Evolutionary conservation across 2,113 vertebrate genomes (phyloP), one percentile per base, ranked within the genome.

Genomic region (Aegotheles bennettii): DNA sequence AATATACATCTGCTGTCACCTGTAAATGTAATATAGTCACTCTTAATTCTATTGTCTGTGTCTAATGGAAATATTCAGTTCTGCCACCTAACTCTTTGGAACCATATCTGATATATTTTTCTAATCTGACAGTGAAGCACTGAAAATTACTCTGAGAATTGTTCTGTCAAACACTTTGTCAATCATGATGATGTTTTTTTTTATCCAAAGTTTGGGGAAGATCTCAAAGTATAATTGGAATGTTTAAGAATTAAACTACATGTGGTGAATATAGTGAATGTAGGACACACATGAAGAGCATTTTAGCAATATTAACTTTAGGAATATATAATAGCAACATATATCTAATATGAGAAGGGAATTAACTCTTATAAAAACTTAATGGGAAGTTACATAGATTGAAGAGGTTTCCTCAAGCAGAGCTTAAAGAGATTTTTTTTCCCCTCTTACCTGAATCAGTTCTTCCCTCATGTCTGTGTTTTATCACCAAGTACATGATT

Each of bases 151-250:
- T 91, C 48, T 25, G n/a, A 91, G 65, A 87, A 76, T 17, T 91
- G 53, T 82, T 95, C 93, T 84, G 70, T 89, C 75, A 89, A 91
- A 76, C 35, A 83, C 63, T 85, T 76, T 82, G 87, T 91, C 78
- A 75, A 53, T 96, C 82, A 69, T 1, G 3, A 43, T 59, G 64
- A 56, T 24, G 21, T 17, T 28, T 65, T 68, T 43, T 33, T 53
- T 24, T 19, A 20, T 76, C 56, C 40, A 36, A 91, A 95, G 36
- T 48, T 26, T 78, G 31, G 29, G 8, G 36, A 94, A 87, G 40
- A 89, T 89, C 92, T 87, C 77, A 69, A 91, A 65, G 28, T 23
- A 17, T 42, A 61, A 35, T 43, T 85, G 42, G 23, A 73, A 64
- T 20, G 33, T 76, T 87, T 40, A 90, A 36, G 53, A 90, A 87